Percentiles rank a stretch among this genome's conserved stretches.
Conservation (phyloP, 2,113 vertebrate genomes). For the Perognathus longimembris region DNA sequence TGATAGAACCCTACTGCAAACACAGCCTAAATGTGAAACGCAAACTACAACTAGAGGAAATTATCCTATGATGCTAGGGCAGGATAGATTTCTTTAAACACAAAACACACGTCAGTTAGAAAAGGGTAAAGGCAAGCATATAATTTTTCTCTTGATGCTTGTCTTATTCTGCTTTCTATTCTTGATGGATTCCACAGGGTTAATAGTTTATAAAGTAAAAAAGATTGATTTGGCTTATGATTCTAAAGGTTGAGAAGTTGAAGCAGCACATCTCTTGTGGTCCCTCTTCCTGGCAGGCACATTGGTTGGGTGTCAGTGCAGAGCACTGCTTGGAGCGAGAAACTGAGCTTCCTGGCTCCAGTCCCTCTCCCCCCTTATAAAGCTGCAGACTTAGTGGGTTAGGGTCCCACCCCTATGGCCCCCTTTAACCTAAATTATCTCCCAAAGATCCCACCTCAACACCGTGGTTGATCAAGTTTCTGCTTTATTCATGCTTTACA, state of each 20-base stretch:
- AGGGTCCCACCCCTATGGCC: background rate
- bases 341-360: background rate
- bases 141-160: background rate
- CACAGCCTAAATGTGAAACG: constrained; percentile 15
- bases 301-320: no score
- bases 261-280: background rate
- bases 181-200: background rate
- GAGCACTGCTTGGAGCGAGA: no score
- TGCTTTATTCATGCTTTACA: background rate
- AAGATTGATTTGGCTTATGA: background rate
- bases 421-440: background rate
- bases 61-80: background rate
- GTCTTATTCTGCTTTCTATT: background rate
- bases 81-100: background rate
- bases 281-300: background rate
- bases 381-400: background rate
- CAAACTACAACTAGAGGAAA: constrained; percentile 31
- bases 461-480: background rate
- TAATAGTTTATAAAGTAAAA: background rate
- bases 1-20: background rate
- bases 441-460: background rate
- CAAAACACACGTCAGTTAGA: background rate
- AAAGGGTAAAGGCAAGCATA: background rate
- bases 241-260: background rate
- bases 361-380: background rate